Base-by-base conservation (phyloP, 2,797 vertebrate species). In the Eulemur rubriventer region DNA sequence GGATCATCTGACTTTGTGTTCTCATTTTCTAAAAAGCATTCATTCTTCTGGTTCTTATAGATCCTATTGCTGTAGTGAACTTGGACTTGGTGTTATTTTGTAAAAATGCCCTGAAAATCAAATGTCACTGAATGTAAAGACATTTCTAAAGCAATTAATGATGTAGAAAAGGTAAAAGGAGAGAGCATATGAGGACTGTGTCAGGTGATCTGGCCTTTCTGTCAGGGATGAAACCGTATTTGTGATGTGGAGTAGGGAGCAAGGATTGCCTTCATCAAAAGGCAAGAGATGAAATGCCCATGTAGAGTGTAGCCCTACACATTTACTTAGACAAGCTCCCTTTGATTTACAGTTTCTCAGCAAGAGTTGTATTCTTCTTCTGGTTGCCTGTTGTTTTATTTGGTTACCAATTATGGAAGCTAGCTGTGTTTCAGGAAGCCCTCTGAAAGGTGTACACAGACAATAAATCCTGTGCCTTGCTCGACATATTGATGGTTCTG, bases 401-500 rank as follows among this genome's bases (percentile, higher is more conserved):
- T 94, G 48, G 89, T 92, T 94, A 78, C 79, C 93, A 94, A n/a
- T 96, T 82, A 73, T 72, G 81, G 83, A 91, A 91, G 61, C 76
- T 57, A 92, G 65, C 78, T 95, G 69, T 94, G 28, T 94, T 87
- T 93, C 84, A 92, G 86, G 61, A 93, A 93, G 70, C 28, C n/a
- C 72, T 70, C 91, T 52, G 81, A 91, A 94, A 93, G 57, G 46
- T 89, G 52, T 52, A 28, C 73, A 35, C 76, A 61, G 81, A 43
- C 86, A 76, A 81, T 92, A 89, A 95, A 96, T 92, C 57, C 76
- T 82, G 14, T 52, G 35, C 69, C 89, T 92, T 91, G 41, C 93
- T 91, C 0, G 17, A 75, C 94, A 46, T 86, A 73, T 82, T 89
- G 61, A 96, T 97, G 93, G 69, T 86, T 93, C 93, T 28, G 38